A percentile compares a stretch with the other conserved stretches of the same genome.
These are phyloP conservation scores for Mugil cephalus DNA, from an alignment of 2,113 vertebrate genomes.

Conservation along the genomic window DNA sequence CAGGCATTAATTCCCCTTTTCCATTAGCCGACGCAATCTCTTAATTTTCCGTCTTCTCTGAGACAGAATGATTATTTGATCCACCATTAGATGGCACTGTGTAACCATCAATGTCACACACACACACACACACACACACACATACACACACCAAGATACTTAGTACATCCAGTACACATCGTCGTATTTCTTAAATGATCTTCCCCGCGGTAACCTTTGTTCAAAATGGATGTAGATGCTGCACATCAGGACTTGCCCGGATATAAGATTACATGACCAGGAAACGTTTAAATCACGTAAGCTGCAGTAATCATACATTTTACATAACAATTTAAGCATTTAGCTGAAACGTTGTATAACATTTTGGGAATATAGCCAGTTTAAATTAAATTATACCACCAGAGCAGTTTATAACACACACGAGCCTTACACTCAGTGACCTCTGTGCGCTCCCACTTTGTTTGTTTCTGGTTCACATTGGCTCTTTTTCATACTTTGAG, in stretches of 20 bases:
- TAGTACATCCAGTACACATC: not conserved
- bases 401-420: conserved; percentile 8
- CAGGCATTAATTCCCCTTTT: not conserved
- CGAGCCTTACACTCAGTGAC: not conserved
- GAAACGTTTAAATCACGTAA: conserved; percentile 30
- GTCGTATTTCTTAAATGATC: not conserved
- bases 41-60: not conserved
- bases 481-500: not conserved
- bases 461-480: conserved; percentile 1
- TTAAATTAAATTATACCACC: not conserved
- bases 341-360: conserved; percentile 18
- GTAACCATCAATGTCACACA: conserved; percentile 26
- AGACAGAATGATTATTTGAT: not conserved
- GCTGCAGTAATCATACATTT: conserved; percentile 47
- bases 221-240: conserved; percentile 3
- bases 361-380: conserved; percentile 16
- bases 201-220: not conserved
- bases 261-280: conserved; percentile 8
- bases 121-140: not conserved
- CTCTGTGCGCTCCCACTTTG: conserved; percentile 7
- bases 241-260: not conserved
- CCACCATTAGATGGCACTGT: conserved; percentile 76
- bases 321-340: conserved; percentile 28
- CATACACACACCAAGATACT: not conserved
- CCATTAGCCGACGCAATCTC: not conserved